Evolutionary conservation across 2,113 vertebrate species (phyloP).

Genomic region (Naja naja): DNA sequence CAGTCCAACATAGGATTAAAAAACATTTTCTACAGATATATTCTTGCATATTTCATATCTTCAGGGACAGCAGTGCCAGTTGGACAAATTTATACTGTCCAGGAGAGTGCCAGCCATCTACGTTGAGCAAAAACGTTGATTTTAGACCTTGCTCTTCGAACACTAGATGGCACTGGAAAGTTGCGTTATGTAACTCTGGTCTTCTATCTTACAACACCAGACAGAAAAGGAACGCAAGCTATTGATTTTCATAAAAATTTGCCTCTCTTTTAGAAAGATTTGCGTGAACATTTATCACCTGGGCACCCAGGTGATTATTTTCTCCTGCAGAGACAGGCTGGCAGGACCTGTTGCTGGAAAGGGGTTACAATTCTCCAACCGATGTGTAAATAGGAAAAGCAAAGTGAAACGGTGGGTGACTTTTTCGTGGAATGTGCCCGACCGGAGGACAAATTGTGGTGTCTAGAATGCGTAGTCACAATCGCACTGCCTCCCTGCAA

Average conservation of each 20-base stretch:
- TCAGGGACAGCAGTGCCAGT: background rate
- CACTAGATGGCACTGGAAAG: constrained; percentile 60
- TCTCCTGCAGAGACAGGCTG: background rate
- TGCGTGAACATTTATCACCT: background rate
- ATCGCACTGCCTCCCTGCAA: no score
- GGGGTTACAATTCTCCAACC: background rate
- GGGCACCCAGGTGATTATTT: background rate
- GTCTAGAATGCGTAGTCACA: background rate
- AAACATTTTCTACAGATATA: background rate
- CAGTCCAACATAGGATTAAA: background rate
- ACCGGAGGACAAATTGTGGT: background rate
- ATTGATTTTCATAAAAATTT: background rate
- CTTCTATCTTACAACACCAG: background rate
- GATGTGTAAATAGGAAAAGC: background rate
- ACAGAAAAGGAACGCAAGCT: background rate
- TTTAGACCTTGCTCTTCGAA: background rate
- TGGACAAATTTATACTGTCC: background rate
- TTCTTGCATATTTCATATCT: background rate
- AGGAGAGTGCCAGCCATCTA: background rate
- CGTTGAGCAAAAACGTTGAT: background rate
- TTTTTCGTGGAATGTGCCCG: background rate
- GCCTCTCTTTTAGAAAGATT: background rate
- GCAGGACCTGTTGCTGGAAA: background rate
- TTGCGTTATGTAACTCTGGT: background rate
- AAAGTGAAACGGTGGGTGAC: background rate